Conservation (phyloP, 1,140 invertebrate species). For the Zaprionus ornatus region DNA sequence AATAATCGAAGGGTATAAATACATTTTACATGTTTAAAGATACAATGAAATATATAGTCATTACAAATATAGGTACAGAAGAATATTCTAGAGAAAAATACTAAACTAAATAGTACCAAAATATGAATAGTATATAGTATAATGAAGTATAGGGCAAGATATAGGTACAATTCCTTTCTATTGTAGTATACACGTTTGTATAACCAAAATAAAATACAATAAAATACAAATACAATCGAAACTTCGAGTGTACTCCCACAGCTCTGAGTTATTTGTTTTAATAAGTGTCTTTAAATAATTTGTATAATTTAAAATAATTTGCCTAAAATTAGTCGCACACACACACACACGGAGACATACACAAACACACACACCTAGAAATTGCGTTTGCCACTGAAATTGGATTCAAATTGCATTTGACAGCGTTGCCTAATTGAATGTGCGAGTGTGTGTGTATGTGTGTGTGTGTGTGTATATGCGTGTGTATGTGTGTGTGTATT, state of each 20-base stretch:
- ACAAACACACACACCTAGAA: background rate
- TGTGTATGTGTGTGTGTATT: background rate
- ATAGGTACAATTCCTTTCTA: too few species aligned
- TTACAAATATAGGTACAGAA: too few species aligned
- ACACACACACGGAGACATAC: background rate
- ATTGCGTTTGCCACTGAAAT: constrained; percentile 29
- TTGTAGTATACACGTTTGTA: too few species aligned
- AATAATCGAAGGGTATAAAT: too few species aligned
- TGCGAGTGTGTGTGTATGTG: background rate
- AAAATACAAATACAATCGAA: background rate
- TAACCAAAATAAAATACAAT: background rate
- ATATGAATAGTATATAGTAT: background rate
- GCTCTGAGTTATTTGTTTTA: constrained; percentile 24
- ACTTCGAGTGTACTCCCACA: background rate
- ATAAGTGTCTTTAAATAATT: constrained; percentile 44
- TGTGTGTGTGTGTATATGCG: background rate
- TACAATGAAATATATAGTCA: too few species aligned
- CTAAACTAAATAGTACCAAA: too few species aligned
- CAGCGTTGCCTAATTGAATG: constrained; percentile 21
- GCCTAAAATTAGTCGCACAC: constrained; percentile 52
- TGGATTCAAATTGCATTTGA: constrained; percentile 44
- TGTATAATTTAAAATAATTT: constrained; percentile 73
- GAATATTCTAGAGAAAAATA: background rate
- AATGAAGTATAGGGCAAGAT: background rate
- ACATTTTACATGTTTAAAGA: too few species aligned